Conservation (phyloP, 2,797 vertebrate species). For the Morelia viridis region DNA sequence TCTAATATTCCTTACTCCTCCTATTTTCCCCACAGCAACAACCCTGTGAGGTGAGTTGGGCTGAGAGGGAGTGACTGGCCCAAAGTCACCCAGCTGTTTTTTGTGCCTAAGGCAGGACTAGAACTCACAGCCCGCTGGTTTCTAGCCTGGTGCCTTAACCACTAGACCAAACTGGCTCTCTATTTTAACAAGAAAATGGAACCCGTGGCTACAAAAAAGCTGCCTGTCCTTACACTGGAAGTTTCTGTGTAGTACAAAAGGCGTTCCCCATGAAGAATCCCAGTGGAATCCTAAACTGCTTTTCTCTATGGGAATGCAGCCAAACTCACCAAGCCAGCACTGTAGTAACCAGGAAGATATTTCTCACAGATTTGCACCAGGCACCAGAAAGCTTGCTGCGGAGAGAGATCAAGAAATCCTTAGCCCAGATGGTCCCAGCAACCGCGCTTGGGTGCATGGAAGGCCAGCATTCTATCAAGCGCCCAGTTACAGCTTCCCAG, state of each 20-base stretch:
- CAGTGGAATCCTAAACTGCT: not conserved
- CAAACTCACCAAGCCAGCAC: conserved; percentile 87
- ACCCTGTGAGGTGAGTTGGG: too few relatives aligned
- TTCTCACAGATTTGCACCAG: conserved; percentile 94
- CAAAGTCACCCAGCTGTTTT: too few relatives aligned
- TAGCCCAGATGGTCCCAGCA: not conserved
- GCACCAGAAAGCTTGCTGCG: conserved; percentile 93
- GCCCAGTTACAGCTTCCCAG: not conserved
- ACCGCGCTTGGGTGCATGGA: not conserved
- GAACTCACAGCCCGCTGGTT: too few relatives aligned
- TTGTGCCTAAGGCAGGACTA: too few relatives aligned
- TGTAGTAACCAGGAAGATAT: conserved; percentile 92
- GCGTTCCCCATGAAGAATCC: not conserved
- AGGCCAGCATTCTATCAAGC: not conserved
- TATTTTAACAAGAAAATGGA: not conserved
- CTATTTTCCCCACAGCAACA: too few relatives aligned
- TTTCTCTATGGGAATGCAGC: not conserved
- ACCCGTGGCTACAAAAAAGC: not conserved
- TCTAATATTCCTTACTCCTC: too few relatives aligned
- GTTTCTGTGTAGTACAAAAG: not conserved
- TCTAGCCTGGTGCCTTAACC: too few relatives aligned
- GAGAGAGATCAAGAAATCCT: conserved; percentile 2
- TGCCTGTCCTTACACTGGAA: not conserved
- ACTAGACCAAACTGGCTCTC: too few relatives aligned
- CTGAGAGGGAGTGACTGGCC: too few relatives aligned